Evolutionary conservation across 2,888 invertebrate species (phyloP), one percentile per base, ranked within the genome.

Genomic region (Lepidochrysops patricia): DNA sequence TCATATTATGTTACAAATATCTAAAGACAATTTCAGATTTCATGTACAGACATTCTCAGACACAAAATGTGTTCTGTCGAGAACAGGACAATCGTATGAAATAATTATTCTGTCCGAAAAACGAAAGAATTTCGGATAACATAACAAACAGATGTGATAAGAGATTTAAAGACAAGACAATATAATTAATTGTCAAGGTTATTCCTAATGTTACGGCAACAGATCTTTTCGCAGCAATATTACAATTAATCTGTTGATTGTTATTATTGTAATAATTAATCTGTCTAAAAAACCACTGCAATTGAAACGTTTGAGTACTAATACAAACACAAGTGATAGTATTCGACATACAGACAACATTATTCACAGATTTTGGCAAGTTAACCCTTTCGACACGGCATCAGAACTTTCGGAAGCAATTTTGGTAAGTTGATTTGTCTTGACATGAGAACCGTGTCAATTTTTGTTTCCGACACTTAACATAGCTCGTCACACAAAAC

Each of bases 301-400:
- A n/a, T n/a, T n/a, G n/a, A n/a, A n/a, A n/a, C n/a, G n/a, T n/a
- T n/a, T n/a, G n/a, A n/a, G 15, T 19, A 37, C 7, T 37, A 13
- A 19, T 0, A 19, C 43, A 15, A 19, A 15, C 15, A n/a, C 6
- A 34, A 43, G 1, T 7, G 29, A 19, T 43, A 43, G 7, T 9
- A 19, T 43, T 43, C 19, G 19, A 19, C 19, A 43, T 1, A 19
- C 12, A 43, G 19, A 12, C 43, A 37, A 37, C 15, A 1, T 5
- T 2, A 76, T 73, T 77, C 78, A 76, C 80, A 80, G 72, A 82
- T 87, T 88, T 83, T 74, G 84, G 84, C 77, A 82, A 82, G 75
- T 79, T 82, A 87, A 87, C 81, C 78, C 75, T 84, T 87, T 86
- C 76, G 86, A 72, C 75, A 81, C 80, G 82, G 80, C 72, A 71